These are phyloP conservation scores for Drosophila robusta DNA, from an alignment of 2,888 invertebrate genomes.

Conservation along the genomic window DNA sequence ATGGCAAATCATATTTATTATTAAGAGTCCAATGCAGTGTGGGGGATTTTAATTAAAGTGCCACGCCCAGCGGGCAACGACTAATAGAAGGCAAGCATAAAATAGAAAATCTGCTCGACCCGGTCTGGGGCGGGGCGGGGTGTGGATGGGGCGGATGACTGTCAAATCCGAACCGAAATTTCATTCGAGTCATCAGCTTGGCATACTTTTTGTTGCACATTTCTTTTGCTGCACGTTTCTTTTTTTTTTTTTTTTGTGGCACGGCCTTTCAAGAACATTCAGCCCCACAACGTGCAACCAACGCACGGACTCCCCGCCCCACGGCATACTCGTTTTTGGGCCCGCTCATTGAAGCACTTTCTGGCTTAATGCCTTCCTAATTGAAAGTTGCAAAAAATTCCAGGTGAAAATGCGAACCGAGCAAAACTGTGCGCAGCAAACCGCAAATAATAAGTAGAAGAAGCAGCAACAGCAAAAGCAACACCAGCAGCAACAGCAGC, in stretches of 20 bases:
- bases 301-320: neutral
- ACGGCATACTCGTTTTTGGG: neutral
- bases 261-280: conserved; percentile 56
- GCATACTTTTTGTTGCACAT: conserved; percentile 47
- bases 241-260: conserved; percentile 24
- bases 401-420: conserved; percentile 44
- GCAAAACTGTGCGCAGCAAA: conserved; percentile 50
- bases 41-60: conserved; percentile 71
- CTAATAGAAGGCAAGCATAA: conserved; percentile 37
- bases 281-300: conserved; percentile 11
- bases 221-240: conserved; percentile 34
- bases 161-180: conserved; percentile 51
- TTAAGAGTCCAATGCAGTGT: conserved; percentile 56
- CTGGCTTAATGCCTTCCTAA: conserved; percentile 80
- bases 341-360: conserved; percentile 63
- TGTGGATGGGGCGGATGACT: conserved; percentile 22
- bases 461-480: conserved; percentile 31
- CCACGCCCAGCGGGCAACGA: conserved; percentile 60
- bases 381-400: conserved; percentile 73
- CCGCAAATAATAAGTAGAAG: conserved; percentile 71
- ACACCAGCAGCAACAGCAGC: conserved; percentile 3
- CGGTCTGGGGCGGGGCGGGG: neutral
- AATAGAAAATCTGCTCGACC: conserved; percentile 15
- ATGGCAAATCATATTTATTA: conserved; percentile 54
- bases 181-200: conserved; percentile 55